Percentiles rank a stretch among this genome's conserved stretches.
Evolutionary conservation across 2,113 vertebrate genomes (phyloP).

Genomic region (Corvus hawaiiensis): DNA sequence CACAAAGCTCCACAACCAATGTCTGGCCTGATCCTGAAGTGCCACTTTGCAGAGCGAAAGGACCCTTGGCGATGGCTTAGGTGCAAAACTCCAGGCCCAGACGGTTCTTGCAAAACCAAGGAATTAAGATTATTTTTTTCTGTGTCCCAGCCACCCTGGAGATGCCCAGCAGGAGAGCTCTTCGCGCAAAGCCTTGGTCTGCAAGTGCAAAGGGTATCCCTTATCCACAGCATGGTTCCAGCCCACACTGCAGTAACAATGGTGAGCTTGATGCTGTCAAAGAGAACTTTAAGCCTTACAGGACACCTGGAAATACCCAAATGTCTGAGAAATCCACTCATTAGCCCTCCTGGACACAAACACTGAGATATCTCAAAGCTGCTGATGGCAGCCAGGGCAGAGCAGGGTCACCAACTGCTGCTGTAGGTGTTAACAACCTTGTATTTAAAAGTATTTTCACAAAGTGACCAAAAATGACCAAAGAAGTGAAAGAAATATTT

Average conservation of each 20-base stretch:
- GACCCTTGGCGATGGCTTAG: fast-evolving
- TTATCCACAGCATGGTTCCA: not conserved
- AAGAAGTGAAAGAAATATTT: not conserved
- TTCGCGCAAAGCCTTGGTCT: not conserved
- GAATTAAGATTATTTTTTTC: not conserved
- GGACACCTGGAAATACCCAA: not conserved
- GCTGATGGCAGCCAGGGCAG: not conserved
- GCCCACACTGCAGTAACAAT: not conserved
- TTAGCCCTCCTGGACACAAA: not conserved
- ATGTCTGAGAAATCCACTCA: not conserved
- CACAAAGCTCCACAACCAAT: not conserved
- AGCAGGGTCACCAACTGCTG: not conserved
- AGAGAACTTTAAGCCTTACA: not conserved
- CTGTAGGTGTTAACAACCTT: not conserved
- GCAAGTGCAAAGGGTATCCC: not conserved
- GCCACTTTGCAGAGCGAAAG: not conserved
- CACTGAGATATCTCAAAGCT: not conserved
- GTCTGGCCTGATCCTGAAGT: fast-evolving
- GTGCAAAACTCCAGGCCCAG: not conserved
- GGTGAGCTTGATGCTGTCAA: not conserved
- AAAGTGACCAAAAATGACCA: not conserved
- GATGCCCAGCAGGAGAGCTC: not conserved
- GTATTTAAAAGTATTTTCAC: not conserved
- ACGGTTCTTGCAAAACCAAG: not conserved
- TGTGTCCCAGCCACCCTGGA: not conserved